Evolutionary conservation across 2,797 vertebrate genomes (phyloP).

Genomic region (Cuniculus paca): DNA sequence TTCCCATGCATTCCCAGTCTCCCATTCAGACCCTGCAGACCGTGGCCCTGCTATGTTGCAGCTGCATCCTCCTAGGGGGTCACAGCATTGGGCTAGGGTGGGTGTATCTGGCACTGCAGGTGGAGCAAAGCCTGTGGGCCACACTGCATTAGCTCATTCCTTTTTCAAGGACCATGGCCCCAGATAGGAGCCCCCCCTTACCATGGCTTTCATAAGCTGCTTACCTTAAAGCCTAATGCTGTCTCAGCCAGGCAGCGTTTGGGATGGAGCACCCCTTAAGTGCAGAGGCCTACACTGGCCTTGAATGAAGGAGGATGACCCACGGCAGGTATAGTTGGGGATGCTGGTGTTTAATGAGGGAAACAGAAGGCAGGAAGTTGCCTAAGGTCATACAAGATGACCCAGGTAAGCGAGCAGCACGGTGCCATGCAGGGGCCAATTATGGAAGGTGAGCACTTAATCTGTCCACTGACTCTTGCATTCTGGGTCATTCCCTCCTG

Average conservation of each 20-base stretch:
- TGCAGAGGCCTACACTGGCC: not conserved
- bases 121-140: not conserved
- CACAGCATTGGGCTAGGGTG: not conserved
- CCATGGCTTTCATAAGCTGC: conserved; percentile 16
- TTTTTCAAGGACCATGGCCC: not conserved
- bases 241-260: not conserved
- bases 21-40: not conserved
- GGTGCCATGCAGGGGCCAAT: not conserved
- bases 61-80: not conserved
- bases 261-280: not conserved
- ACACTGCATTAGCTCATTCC: not conserved
- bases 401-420: not conserved
- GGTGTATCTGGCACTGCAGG: not conserved
- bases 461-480: not conserved
- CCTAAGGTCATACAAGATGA: not conserved
- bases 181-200: not conserved
- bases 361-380: not conserved
- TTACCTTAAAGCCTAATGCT: not conserved
- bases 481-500: conserved; percentile 65
- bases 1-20: not conserved
- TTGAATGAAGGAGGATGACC: not conserved
- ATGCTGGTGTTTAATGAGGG: not conserved
- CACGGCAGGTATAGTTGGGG: too few species aligned
- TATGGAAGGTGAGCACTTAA: not conserved
- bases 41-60: not conserved